Percentiles rank a stretch among this genome's conserved stretches.
Evolutionary conservation across 1,140 invertebrate species (phyloP).

Genomic region (Caligus rogercresseyi): DNA sequence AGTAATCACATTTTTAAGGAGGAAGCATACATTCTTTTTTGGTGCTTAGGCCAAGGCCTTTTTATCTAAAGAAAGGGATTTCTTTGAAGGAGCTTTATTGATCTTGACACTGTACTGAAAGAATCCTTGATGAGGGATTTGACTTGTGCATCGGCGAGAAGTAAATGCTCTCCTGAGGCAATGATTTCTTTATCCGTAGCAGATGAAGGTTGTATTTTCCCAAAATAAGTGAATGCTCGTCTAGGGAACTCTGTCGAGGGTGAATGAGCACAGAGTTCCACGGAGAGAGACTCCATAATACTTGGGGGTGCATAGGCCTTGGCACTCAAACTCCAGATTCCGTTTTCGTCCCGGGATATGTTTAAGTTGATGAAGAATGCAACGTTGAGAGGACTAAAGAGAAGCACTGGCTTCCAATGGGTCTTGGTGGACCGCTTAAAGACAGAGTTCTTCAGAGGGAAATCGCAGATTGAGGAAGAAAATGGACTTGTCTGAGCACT

Average conservation of each 20-base stretch:
- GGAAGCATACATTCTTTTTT: too few species aligned
- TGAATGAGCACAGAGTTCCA: too few species aligned
- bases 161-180: neutral
- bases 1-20: too few species aligned
- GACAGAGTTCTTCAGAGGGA: neutral
- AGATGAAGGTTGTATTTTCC: too few species aligned
- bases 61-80: too few species aligned
- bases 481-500: neutral
- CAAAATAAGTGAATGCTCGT: too few species aligned
- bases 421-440: neutral
- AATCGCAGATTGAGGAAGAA: conserved; percentile 2
- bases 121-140: neutral
- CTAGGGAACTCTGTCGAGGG: too few species aligned
- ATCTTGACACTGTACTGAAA: neutral
- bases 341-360: neutral
- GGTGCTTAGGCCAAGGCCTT: too few species aligned
- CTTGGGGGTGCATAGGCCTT: neutral
- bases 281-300: neutral
- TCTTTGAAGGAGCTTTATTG: too few species aligned
- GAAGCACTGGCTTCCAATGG: conserved; percentile 4
- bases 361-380: neutral
- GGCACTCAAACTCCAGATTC: neutral
- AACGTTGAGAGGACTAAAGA: neutral
- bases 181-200: neutral
- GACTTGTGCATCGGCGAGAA: neutral